phyloP scores from a whole-genome alignment of 2,113 vertebrate species.

The Tragelaphus buxtoni region DNA sequence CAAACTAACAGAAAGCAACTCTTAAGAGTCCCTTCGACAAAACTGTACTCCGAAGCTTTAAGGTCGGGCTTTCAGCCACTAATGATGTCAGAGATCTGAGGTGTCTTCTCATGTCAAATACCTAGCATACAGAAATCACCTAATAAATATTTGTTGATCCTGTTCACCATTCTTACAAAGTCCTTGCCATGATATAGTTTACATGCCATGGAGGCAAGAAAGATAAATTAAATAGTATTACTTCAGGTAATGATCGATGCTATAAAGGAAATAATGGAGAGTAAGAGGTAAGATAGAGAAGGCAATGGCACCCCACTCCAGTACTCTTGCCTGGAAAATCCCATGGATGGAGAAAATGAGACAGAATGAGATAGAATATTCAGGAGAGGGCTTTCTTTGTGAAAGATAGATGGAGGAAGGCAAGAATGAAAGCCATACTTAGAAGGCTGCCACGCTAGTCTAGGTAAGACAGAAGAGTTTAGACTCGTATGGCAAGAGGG shows the following conservation, averaged over 20 bases:
- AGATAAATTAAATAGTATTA: neutral
- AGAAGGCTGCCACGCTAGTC: neutral
- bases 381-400: neutral
- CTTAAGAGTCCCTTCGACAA: neutral
- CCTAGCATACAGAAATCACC: neutral
- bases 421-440: neutral
- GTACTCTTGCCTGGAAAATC: too few species aligned
- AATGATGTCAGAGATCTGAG: neutral
- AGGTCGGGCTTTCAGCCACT: neutral
- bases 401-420: neutral
- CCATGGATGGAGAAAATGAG: neutral
- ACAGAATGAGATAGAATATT: neutral
- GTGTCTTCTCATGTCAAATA: neutral
- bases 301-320: too few species aligned
- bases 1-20: neutral
- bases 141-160: neutral
- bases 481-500: neutral
- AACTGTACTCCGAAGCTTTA: neutral
- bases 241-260: neutral
- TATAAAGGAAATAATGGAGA: neutral
- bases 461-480: neutral
- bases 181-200: neutral
- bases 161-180: neutral
- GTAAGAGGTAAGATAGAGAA: neutral
- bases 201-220: neutral